Evolutionary conservation across 2,888 invertebrate species (phyloP).

Genomic region (Pegoplata infirma): DNA sequence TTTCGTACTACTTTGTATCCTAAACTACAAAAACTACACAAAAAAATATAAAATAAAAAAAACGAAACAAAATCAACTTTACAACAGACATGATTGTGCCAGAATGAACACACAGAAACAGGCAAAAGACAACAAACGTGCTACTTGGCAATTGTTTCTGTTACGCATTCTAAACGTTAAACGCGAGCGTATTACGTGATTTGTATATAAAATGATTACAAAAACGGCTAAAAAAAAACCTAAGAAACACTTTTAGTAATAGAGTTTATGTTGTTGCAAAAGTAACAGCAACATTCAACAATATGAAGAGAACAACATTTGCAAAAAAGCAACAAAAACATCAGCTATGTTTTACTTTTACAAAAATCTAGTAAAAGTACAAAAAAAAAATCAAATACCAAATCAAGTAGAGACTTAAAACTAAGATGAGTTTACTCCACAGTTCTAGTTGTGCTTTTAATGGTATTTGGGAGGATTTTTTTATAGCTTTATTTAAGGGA

Average conservation of each 20-base stretch:
- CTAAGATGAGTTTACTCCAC: constrained; percentile 17
- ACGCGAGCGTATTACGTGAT: constrained; percentile 62
- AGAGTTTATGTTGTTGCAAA: background rate
- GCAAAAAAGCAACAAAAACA: background rate
- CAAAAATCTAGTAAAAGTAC: constrained; percentile 18
- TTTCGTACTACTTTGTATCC: background rate
- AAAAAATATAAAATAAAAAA: too few species aligned
- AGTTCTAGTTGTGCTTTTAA: background rate
- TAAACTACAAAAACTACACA: too few species aligned
- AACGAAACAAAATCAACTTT: background rate
- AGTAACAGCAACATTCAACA: background rate
- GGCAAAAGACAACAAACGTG: constrained; percentile 38
- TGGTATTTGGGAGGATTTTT: background rate
- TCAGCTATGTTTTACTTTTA: background rate
- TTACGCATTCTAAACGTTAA: constrained; percentile 65
- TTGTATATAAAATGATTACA: constrained; percentile 47
- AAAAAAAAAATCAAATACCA: constrained; percentile 43
- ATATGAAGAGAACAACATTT: background rate
- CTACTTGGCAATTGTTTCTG: constrained; percentile 54
- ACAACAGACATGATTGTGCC: background rate
- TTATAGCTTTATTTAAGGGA: background rate
- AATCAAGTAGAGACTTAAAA: constrained; percentile 56
- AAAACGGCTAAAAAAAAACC: too few species aligned
- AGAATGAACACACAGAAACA: background rate
- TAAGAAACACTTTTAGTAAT: background rate